phyloP scores from a whole-genome alignment of 2,797 vertebrate species.

The Dendrocincla tyrannina region DNA sequence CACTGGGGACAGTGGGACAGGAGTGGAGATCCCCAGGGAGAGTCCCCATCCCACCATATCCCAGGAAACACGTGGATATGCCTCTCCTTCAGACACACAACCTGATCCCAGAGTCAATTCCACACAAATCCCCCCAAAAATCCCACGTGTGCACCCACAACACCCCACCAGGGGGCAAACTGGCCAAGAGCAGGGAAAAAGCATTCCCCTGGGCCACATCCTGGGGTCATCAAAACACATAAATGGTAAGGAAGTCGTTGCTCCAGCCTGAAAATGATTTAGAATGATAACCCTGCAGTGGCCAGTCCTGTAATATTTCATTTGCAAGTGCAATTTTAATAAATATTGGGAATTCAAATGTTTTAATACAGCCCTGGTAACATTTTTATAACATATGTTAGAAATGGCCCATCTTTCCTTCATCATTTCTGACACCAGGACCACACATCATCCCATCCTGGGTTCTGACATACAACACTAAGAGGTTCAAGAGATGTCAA shows the following conservation, averaged over 20 bases:
- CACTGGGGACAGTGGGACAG: rapidly evolving
- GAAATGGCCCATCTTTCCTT: background rate
- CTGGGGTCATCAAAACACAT: background rate
- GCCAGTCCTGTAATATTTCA: background rate
- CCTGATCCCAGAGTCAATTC: background rate
- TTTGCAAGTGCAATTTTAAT: background rate
- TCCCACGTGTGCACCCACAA: background rate
- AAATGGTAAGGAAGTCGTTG: background rate
- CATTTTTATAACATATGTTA: background rate
- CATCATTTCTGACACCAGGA: background rate
- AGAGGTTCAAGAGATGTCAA: background rate
- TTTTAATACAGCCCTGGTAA: background rate
- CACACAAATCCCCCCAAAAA: background rate
- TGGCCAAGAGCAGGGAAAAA: background rate
- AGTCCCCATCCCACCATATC: background rate
- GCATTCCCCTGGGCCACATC: background rate
- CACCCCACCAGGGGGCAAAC: background rate
- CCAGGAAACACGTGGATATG: background rate
- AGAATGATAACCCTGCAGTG: background rate
- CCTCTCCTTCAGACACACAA: background rate
- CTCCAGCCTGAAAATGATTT: background rate
- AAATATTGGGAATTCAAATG: background rate
- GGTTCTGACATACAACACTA: background rate
- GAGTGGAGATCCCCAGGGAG: background rate
- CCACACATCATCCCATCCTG: background rate